Evolutionary conservation across 2,888 invertebrate genomes (phyloP).

Genomic region (Hofmannophila pseudospretella): DNA sequence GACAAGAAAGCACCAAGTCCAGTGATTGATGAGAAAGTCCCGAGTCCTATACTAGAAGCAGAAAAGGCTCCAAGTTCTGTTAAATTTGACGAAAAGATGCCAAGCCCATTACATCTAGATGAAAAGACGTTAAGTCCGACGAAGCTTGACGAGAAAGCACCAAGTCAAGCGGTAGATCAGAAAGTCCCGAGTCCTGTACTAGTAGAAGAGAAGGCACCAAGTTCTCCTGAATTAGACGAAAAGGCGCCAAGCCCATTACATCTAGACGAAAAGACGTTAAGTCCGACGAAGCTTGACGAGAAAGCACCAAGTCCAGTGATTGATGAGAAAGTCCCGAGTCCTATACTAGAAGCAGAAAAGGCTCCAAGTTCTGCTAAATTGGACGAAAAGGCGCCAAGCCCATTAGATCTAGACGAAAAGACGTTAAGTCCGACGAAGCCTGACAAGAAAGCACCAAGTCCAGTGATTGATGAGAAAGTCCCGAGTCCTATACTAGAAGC

Average conservation of each 20-base stretch:
- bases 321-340: too few relatives aligned
- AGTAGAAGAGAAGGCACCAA: conserved; percentile 1
- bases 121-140: too few relatives aligned
- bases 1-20: conserved; percentile 11
- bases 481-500: too few relatives aligned
- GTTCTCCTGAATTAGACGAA: conserved; percentile 9
- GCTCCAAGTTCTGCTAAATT: neutral
- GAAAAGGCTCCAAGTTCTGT: neutral
- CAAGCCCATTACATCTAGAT: too few relatives aligned
- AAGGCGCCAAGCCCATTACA: conserved; percentile 9
- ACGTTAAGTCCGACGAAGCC: too few relatives aligned
- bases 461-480: too few relatives aligned
- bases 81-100: too few relatives aligned
- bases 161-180: neutral
- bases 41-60: conserved; percentile 9
- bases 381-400: too few relatives aligned
- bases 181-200: conserved; percentile 2
- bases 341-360: neutral
- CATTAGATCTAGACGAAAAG: too few relatives aligned
- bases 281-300: neutral
- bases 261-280: conserved; percentile 4
- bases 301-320: conserved; percentile 4
- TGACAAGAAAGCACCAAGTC: too few relatives aligned
- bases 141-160: conserved; percentile 1
- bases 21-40: conserved; percentile 3